Evolutionary conservation across 2,797 vertebrate species (phyloP), one percentile per base, ranked within the genome.

Genomic region (Cyclura pinguis): DNA sequence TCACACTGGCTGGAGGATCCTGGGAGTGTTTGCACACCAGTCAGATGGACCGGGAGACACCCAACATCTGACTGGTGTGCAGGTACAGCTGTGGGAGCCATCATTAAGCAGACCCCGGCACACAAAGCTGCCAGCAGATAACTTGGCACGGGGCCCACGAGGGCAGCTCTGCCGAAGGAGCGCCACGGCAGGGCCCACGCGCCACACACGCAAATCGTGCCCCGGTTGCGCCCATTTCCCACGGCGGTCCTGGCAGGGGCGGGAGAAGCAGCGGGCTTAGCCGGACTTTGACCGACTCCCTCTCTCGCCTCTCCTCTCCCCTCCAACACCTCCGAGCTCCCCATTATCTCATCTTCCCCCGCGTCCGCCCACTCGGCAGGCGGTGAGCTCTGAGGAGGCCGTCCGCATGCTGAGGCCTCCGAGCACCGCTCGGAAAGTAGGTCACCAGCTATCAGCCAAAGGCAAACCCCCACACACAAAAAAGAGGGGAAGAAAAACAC

Each of bases 361-460:
- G 22, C 35, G 64, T 35, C 84, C 50, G 16, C 52, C 32, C 72
- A 29, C 32, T 38, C 72, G 6, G 67, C 67, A 69, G 29, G 78
- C 69, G 32, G 9, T 20, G 20, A 32, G 27, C 64, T 82, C 80
- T 57, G 9, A 59, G 20, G 80, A 1, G 80, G 80, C 10, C 1
- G 18, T 59, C 38, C 24, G 20, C 57, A 64, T 2, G 32, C 52
- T 2, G 35, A 42, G 82, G 82, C 80, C 47, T 52, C 77, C 4
- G 5, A 27, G 42, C 80, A 55, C 80, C 16, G 6, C 9, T 12
- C 2, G 72, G 29, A 89, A 89, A 89, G 88, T 89, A 89, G 88
- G 81, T 89, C 88, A 89, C 69, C 8, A 5, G 67, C 85, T 47
- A 69, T 27, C 55, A 0, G 1, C 85, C 35, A 55, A 32, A 59